A percentile compares a stretch with the other conserved stretches of the same genome.
Conservation (phyloP, 2,797 vertebrate species). For the Staurois parvus region DNA sequence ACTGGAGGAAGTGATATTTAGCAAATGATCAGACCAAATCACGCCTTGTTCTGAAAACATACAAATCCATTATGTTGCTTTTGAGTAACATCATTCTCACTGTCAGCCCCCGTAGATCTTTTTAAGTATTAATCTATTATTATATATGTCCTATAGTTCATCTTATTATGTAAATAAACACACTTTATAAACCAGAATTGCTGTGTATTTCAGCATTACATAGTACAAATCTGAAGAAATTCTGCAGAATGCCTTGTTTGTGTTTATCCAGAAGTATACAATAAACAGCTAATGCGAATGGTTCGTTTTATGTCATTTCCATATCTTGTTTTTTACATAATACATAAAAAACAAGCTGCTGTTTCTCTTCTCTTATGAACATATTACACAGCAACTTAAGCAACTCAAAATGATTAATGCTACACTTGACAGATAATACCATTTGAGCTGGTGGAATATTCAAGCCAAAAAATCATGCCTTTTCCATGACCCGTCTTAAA, state of each 20-base stretch:
- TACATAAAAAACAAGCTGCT: background rate
- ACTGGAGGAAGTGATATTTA: no score
- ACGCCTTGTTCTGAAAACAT: no score
- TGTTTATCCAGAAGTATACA: background rate
- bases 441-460: slow-evolving; percentile 51
- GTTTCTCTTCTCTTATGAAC: background rate
- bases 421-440: slow-evolving; percentile 29
- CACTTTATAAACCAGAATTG: background rate
- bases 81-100: no score
- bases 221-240: no score
- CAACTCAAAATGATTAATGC: slow-evolving; percentile 31
- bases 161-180: background rate
- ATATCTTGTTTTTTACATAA: slow-evolving; percentile 6
- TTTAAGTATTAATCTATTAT: background rate
- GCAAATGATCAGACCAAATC: no score
- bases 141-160: background rate
- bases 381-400: slow-evolving; percentile 23
- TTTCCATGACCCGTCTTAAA: slow-evolving; percentile 65
- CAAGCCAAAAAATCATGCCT: slow-evolving; percentile 64
- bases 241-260: background rate
- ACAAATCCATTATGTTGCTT: no score
- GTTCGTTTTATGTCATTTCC: background rate
- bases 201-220: background rate
- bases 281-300: background rate
- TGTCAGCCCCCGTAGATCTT: background rate